A percentile compares a stretch with the other conserved stretches of the same genome.
phyloP scores from a whole-genome alignment of 53 echinoderm and acorn worm species.

The Arbacia lixula region DNA sequence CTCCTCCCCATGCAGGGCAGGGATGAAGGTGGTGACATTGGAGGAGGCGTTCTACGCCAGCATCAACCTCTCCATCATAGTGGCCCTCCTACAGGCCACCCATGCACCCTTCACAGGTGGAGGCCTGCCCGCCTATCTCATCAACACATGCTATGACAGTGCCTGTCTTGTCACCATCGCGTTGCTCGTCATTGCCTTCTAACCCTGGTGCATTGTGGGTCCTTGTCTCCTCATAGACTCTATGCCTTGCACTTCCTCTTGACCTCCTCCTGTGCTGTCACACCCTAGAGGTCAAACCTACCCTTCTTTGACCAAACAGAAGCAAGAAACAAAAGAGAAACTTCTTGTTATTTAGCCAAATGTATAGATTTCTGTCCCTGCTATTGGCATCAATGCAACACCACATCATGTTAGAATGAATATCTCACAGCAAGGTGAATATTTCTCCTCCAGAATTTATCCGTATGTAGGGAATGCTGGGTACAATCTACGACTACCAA shows the following conservation, averaged over 20 bases:
- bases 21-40: conserved; percentile 63
- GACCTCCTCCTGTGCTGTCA: not conserved
- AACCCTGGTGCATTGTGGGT: too few relatives aligned
- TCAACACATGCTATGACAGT: conserved; percentile 67
- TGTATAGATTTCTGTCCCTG: too few relatives aligned
- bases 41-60: conserved; percentile 75
- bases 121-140: conserved; percentile 69
- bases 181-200: conserved; percentile 30
- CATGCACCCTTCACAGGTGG: conserved; percentile 64
- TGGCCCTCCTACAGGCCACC: conserved; percentile 65
- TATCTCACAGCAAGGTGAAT: too few relatives aligned
- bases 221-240: too few relatives aligned
- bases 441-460: too few relatives aligned
- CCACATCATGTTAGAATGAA: too few relatives aligned
- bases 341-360: too few relatives aligned
- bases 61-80: conserved; percentile 63
- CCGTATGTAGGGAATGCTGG: too few relatives aligned
- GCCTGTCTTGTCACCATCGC: conserved; percentile 49
- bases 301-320: not conserved
- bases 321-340: not conserved
- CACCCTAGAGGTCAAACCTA: not conserved
- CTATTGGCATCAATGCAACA: too few relatives aligned
- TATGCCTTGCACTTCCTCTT: too few relatives aligned
- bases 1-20: conserved; percentile 38
- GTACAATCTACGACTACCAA: too few relatives aligned